Evolutionary conservation across 1,140 invertebrate species (phyloP).

Genomic region (Drepana arcuata): DNA sequence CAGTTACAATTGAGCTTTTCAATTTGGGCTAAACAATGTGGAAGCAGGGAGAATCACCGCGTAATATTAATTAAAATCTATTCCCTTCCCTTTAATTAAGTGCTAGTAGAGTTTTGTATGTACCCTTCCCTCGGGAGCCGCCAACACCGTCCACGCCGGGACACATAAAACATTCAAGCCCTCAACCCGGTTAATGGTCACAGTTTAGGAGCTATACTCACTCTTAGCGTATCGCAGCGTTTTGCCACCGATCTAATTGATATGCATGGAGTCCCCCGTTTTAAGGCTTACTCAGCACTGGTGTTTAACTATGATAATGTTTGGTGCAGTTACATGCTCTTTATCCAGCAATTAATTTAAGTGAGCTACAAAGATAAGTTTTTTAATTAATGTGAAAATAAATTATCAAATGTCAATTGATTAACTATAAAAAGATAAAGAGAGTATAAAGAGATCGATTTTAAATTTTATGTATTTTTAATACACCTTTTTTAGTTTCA

Average conservation of each 20-base stretch:
- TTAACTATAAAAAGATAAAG: no score
- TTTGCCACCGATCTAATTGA: conserved; percentile 10
- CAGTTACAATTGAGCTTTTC: conserved; percentile 20
- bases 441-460: no score
- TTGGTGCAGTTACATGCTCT: no score
- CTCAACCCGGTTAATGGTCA: conserved; percentile 48
- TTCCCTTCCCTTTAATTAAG: conserved; percentile 58
- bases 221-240: conserved; percentile 15
- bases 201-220: conserved; percentile 36
- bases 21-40: conserved; percentile 27
- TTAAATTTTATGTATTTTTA: no score
- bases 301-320: no score
- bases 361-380: no score
- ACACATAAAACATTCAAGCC: conserved; percentile 53
- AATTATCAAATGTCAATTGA: no score
- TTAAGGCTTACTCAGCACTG: no score
- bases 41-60: conserved; percentile 24
- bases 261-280: no score
- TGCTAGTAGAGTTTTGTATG: conserved; percentile 47
- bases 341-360: no score
- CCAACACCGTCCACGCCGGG: conserved; percentile 24
- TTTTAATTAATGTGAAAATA: no score
- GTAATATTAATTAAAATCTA: conserved; percentile 55
- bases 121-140: conserved; percentile 42
- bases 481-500: no score